Conservation (phyloP, 2,888 invertebrate genomes). For the Blastobasis lacticolella region DNA sequence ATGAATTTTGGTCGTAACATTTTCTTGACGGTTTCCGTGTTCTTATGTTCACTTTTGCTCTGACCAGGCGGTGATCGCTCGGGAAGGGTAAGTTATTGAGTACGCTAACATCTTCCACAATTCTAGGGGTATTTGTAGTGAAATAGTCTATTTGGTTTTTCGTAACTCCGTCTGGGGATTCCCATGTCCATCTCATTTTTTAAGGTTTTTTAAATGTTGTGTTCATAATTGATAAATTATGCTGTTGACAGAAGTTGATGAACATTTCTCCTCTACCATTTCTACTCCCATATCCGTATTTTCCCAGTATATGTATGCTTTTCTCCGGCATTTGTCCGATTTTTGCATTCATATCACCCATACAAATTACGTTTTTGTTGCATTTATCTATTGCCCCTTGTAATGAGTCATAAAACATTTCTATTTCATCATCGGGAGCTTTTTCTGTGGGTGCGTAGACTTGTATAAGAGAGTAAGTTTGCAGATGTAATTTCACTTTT, state of each 20-base stretch:
- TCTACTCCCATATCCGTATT: slow-evolving; percentile 13
- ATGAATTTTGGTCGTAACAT: no score
- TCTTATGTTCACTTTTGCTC: not conserved
- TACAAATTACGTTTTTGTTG: slow-evolving; percentile 7
- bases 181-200: slow-evolving; percentile 9
- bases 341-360: slow-evolving; percentile 19
- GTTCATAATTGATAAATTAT: slow-evolving; percentile 9
- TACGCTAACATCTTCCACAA: not conserved
- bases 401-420: slow-evolving; percentile 13
- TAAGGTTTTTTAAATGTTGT: slow-evolving; percentile 6
- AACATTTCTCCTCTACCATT: slow-evolving; percentile 10
- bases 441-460: slow-evolving; percentile 14
- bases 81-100: not conserved
- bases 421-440: slow-evolving; percentile 9
- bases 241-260: slow-evolving; percentile 6
- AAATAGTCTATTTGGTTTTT: slow-evolving; percentile 9
- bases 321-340: slow-evolving; percentile 7
- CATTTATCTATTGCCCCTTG: slow-evolving; percentile 6
- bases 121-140: not conserved
- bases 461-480: slow-evolving; percentile 12
- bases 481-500: slow-evolving; percentile 1
- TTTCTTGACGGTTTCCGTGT: no score
- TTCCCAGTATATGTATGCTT: slow-evolving; percentile 6
- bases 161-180: slow-evolving; percentile 7
- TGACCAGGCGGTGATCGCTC: not conserved